Base-by-base conservation (phyloP, 1,140 invertebrate genomes). In the Cyclina sinensis region DNA sequence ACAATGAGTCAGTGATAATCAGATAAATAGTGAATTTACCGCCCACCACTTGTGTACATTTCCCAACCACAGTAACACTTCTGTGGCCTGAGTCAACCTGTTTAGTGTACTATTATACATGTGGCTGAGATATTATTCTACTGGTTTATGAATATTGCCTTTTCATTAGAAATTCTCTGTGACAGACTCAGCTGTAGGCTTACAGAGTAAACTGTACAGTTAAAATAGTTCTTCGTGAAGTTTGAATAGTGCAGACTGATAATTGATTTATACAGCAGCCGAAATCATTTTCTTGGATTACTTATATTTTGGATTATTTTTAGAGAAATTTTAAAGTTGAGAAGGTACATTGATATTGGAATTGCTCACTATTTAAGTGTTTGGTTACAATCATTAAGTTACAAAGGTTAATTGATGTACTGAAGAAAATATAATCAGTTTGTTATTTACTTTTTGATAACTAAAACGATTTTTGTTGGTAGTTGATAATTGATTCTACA, bases 31-130 rank as follows among this genome's bases (percentile, higher is more conserved):
- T 70, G 14, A 9, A 70, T 70, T 27, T 27, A 27, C 65, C 65
- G n/a, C 65, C 65, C 35, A 70, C 65, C 32, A 70, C 32, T 70
- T 14, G 27, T 37, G 4, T 59, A 59, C 5, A 59, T n/a, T n/a
- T 14, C 57, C 5, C n/a, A 11, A 65, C 59, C n/a, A 35, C 65
- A 70, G 27, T 24, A 18, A 70, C 12, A 5, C 9, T 9, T 35
- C 14, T 30, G 65, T 70, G 65, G 35, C 65, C 65, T 70, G 32
- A 39, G 35, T 70, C 65, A 70, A 70, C 65, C 35, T 70, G 4
- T 12, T 65, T 30, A 30, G 24, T n/a, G 9, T 70, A 18, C 37
- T 39, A 12, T 39, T 70, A 32, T 70, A 70, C 32, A 70, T 37
- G 9, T 30, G 12, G 14, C 24, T 9, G 16, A 18, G 59, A 65